A percentile compares a stretch with the other conserved stretches of the same genome.
These are phyloP conservation scores for Haplochromis burtoni DNA, from an alignment of 2,113 vertebrate species.

Conservation along the genomic window DNA sequence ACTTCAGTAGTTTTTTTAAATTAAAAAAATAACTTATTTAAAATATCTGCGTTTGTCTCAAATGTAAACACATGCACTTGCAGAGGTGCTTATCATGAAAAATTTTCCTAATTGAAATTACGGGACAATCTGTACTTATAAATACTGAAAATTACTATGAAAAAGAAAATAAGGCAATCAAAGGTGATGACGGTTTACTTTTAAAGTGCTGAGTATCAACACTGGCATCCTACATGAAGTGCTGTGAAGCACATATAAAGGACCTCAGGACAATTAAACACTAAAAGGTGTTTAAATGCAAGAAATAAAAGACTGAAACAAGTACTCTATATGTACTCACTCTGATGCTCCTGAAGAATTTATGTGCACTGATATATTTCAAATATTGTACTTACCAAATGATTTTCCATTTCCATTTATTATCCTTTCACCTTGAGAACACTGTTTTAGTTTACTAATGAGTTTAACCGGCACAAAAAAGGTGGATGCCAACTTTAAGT, in stretches of 20 bases:
- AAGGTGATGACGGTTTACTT: background rate
- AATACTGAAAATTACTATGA: background rate
- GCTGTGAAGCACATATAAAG: background rate
- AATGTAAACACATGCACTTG: background rate
- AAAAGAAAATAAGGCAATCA: background rate
- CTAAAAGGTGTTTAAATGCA: background rate
- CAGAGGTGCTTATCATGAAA: background rate
- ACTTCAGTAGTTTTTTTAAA: background rate
- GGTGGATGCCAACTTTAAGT: background rate
- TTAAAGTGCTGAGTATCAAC: background rate
- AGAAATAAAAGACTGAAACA: background rate
- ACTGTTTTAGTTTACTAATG: background rate
- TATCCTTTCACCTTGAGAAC: background rate
- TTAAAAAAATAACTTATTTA: background rate
- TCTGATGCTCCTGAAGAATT: background rate
- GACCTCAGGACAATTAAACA: background rate
- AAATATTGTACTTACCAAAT: conserved; percentile 44
- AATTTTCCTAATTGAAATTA: background rate
- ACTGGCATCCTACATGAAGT: background rate
- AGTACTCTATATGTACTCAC: background rate
- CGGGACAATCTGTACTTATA: background rate
- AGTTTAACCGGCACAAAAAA: background rate
- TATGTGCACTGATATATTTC: background rate
- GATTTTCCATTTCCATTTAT: background rate
- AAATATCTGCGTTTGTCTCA: background rate